A percentile compares a stretch with the other conserved stretches of the same genome.
Evolutionary conservation across 2,113 vertebrate genomes (phyloP).

Genomic region (Pandion haliaetus): DNA sequence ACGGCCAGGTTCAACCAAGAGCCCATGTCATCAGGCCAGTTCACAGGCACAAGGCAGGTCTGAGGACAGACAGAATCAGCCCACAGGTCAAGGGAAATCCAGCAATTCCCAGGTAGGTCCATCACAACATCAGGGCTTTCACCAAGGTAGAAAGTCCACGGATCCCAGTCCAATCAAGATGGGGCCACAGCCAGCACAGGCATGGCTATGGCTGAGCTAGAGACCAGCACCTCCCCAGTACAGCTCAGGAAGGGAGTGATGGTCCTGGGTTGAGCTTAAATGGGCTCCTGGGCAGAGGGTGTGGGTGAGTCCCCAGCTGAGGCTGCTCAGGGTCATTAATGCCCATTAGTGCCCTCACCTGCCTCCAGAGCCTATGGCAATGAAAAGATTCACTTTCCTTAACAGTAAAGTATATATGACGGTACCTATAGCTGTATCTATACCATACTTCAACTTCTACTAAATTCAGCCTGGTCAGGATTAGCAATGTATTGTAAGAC

Average conservation of each 20-base stretch:
- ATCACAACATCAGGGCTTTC: accelerated
- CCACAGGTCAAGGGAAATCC: background rate
- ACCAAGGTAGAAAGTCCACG: background rate
- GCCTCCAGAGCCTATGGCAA: background rate
- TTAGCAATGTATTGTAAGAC: background rate
- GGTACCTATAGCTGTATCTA: background rate
- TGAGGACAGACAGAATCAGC: background rate
- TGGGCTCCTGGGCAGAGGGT: background rate
- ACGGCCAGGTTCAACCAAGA: background rate
- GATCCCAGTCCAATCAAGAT: accelerated
- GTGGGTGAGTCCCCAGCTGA: background rate
- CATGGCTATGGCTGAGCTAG: accelerated
- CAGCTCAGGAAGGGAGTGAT: accelerated
- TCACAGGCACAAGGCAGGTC: accelerated
- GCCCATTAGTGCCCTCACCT: background rate
- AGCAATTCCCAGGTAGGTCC: background rate
- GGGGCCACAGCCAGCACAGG: accelerated
- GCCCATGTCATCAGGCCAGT: background rate
- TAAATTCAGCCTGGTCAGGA: background rate
- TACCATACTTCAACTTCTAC: background rate
- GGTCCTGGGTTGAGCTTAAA: background rate
- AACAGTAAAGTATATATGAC: background rate
- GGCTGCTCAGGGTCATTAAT: background rate
- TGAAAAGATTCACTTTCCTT: background rate
- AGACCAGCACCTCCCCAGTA: background rate